phyloP scores from a whole-genome alignment of 2,797 vertebrate genomes.

The Erethizon dorsatum region DNA sequence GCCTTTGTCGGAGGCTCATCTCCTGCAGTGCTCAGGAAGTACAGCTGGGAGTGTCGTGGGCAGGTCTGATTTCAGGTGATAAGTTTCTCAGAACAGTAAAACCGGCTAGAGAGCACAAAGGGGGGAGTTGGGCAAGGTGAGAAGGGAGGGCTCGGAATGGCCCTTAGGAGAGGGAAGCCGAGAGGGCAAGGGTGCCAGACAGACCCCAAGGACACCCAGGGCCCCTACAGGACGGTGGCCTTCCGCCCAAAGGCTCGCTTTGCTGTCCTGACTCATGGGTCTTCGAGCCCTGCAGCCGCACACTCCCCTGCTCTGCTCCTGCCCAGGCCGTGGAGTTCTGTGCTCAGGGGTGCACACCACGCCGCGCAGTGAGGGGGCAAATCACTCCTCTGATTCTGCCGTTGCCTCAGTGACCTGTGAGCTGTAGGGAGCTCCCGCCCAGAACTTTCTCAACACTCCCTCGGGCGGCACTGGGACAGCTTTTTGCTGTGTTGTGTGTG shows the following conservation, averaged over 20 bases:
- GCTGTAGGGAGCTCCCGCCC: background rate
- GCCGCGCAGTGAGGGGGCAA: background rate
- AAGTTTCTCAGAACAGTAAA: background rate
- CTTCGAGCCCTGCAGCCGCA: background rate
- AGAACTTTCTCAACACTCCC: background rate
- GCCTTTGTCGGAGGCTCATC: background rate
- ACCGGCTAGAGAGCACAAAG: background rate
- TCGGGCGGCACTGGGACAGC: background rate
- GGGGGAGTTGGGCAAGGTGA: background rate
- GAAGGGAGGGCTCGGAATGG: background rate
- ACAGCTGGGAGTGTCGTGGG: background rate
- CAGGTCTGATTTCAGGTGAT: background rate
- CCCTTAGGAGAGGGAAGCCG: background rate
- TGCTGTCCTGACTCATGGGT: background rate
- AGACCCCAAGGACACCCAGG: background rate
- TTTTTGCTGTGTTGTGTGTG: background rate
- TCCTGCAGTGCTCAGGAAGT: background rate
- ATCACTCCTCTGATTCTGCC: too few relatives aligned
- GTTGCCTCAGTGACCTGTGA: background rate
- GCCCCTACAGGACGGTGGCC: background rate
- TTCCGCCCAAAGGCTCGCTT: accelerated
- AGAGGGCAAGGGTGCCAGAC: background rate
- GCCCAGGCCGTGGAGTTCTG: background rate
- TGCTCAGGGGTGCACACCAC: background rate
- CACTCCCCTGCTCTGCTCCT: background rate